phyloP scores from a whole-genome alignment of 2,888 invertebrate genomes.

The Spialia ferax region DNA sequence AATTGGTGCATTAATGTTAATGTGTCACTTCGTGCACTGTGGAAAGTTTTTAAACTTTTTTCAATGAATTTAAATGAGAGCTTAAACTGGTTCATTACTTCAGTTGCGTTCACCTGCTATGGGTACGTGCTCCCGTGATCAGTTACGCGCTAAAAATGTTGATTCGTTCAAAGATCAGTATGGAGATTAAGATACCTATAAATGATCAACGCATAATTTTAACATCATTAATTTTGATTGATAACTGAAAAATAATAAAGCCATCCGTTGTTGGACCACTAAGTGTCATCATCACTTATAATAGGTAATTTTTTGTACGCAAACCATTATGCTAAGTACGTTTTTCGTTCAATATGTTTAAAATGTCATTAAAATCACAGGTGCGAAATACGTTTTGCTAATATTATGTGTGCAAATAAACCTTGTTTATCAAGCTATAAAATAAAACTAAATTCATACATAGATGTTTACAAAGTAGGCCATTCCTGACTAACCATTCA shows the following conservation, averaged over 20 bases:
- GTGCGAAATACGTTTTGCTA: constrained; percentile 6
- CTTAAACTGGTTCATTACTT: constrained; percentile 81
- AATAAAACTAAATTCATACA: constrained; percentile 11
- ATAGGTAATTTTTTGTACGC: constrained; percentile 30
- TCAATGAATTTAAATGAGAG: constrained; percentile 84
- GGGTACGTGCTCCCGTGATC: constrained; percentile 50
- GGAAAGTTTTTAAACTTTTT: constrained; percentile 76
- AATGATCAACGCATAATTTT: constrained; percentile 35
- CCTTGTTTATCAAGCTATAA: background rate
- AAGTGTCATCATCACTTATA: constrained; percentile 23
- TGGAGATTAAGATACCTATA: constrained; percentile 39
- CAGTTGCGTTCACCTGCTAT: constrained; percentile 74
- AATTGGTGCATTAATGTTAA: constrained; percentile 64
- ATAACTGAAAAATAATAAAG: constrained; percentile 38
- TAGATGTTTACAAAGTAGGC: constrained; percentile 6
- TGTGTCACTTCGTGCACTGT: constrained; percentile 52
- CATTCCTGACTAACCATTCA: constrained; percentile 14
- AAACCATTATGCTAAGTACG: constrained; percentile 18
- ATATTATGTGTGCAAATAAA: background rate
- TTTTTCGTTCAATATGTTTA: constrained; percentile 20
- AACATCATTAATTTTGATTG: constrained; percentile 37
- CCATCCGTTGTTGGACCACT: constrained; percentile 19
- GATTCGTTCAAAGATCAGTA: constrained; percentile 39
- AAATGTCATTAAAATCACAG: constrained; percentile 3
- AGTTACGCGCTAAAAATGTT: constrained; percentile 46